phyloP scores from a whole-genome alignment of 2,797 vertebrate species.

The Cirrhinus mrigala region DNA sequence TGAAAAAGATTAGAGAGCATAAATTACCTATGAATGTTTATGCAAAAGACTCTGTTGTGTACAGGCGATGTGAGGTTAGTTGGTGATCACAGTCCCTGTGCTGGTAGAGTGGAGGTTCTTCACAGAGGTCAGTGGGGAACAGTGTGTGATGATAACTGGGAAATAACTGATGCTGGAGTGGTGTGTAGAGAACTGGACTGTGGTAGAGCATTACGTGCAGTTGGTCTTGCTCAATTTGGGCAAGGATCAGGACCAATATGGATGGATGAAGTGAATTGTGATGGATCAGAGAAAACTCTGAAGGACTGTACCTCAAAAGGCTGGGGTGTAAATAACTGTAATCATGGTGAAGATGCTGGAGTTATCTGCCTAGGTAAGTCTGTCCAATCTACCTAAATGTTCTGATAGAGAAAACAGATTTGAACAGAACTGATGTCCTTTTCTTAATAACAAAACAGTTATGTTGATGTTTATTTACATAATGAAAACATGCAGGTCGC shows the following conservation, averaged over 20 bases:
- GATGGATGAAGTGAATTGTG: not conserved
- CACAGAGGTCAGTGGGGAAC: not conserved
- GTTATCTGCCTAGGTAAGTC: slow-evolving; percentile 41
- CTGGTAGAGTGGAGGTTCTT: slow-evolving; percentile 26
- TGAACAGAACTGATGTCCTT: not conserved
- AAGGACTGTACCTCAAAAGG: slow-evolving; percentile 66
- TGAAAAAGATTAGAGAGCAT: not conserved
- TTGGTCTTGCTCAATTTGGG: not conserved
- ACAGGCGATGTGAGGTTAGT: not conserved
- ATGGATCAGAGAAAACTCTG: slow-evolving; percentile 38
- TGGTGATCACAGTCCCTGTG: not conserved
- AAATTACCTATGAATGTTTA: not conserved
- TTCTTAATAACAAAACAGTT: not conserved
- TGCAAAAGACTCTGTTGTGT: not conserved
- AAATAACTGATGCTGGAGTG: not conserved
- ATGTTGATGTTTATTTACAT: not conserved
- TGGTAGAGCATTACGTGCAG: not conserved
- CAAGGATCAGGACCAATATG: not conserved
- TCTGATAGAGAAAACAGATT: not conserved
- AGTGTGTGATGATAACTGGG: not conserved
- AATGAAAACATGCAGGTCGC: not conserved
- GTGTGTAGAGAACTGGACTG: not conserved
- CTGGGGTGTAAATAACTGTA: slow-evolving; percentile 70
- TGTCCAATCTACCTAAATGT: not conserved
- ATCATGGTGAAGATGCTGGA: slow-evolving; percentile 73